Percentiles rank a stretch among this genome's conserved stretches.
Conservation (phyloP, 2,797 vertebrate species). For the Clarias fuscus region DNA sequence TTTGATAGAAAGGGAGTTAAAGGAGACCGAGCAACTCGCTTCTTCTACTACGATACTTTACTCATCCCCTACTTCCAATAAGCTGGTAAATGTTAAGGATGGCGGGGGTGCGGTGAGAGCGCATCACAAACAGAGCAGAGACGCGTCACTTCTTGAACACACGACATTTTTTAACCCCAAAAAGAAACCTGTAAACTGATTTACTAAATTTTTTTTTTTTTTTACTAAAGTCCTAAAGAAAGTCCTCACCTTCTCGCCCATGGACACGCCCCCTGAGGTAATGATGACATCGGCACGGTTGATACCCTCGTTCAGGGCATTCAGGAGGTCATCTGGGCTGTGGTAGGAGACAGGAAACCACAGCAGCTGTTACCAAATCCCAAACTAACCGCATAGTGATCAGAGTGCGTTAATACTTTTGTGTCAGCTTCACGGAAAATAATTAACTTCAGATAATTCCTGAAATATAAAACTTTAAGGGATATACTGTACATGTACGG, state of each 20-base stretch:
- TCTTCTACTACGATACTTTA: too few species aligned
- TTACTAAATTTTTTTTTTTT: too few species aligned
- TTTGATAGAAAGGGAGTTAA: too few species aligned
- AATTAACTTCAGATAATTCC: too few species aligned
- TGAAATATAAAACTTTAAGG: background rate
- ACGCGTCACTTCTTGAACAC: background rate
- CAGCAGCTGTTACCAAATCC: constrained; percentile 15
- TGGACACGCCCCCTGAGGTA: constrained; percentile 97
- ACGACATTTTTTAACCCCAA: background rate
- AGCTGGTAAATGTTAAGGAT: background rate
- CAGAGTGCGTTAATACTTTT: background rate
- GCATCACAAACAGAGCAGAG: background rate
- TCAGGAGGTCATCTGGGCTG: constrained; percentile 97
- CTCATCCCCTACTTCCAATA: too few species aligned
- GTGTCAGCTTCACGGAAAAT: background rate
- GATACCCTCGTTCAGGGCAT: constrained; percentile 97
- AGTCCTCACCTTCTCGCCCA: constrained; percentile 93
- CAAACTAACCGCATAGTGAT: too few species aligned
- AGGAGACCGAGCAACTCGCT: too few species aligned
- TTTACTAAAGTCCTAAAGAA: background rate
- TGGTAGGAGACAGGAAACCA: constrained; percentile 49
- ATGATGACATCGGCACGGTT: constrained; percentile 99
- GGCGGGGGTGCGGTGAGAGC: background rate
- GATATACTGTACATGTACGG: background rate
- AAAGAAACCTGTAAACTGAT: background rate